Evolutionary conservation across 2,113 vertebrate genomes (phyloP).

Genomic region (Enhydra lutris): DNA sequence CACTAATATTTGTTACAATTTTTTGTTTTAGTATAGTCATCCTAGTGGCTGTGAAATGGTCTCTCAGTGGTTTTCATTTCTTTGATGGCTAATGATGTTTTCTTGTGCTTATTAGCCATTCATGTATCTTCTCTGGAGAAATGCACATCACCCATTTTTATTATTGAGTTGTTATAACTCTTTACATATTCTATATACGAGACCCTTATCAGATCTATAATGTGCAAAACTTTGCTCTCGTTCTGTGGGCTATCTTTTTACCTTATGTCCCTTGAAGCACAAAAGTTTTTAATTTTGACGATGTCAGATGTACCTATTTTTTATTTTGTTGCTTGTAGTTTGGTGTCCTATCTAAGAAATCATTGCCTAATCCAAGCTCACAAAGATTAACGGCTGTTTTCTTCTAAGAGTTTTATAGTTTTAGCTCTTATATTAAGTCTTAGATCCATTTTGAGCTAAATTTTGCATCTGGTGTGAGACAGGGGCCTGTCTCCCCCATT

Average conservation of each 20-base stretch:
- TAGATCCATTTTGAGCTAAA: neutral
- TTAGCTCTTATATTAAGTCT: neutral
- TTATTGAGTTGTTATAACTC: neutral
- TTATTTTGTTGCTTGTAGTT: neutral
- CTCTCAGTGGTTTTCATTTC: neutral
- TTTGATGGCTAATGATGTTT: neutral
- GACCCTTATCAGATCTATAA: neutral
- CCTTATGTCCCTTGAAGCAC: neutral
- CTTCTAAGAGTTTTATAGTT: conserved; percentile 1
- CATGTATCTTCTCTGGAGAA: neutral
- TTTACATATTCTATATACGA: neutral
- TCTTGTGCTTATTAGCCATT: neutral
- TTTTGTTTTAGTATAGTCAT: neutral
- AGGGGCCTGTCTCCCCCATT: neutral
- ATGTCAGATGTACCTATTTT: neutral
- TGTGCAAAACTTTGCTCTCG: neutral
- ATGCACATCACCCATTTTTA: neutral
- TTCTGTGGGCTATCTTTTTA: neutral
- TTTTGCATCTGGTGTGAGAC: neutral
- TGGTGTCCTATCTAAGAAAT: neutral
- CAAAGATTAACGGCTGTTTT: neutral
- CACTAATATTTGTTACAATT: neutral
- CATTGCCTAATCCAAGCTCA: neutral
- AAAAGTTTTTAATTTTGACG: neutral
- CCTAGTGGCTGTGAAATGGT: neutral